phyloP scores from a whole-genome alignment of 2,797 vertebrate genomes.

The Lepus townsendii region DNA sequence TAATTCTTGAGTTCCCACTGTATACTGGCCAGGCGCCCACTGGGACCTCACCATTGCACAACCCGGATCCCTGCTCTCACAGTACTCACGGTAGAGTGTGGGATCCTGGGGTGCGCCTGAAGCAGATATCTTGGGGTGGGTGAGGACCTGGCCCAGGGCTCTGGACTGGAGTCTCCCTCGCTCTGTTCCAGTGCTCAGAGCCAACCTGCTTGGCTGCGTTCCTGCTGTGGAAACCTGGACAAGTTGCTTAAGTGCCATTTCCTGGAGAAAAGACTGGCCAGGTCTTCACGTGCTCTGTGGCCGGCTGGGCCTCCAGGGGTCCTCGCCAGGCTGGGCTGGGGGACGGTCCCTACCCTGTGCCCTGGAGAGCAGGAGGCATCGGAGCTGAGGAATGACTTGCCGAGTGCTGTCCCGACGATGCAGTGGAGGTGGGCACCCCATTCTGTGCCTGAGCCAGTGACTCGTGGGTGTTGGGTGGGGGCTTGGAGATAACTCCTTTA shows the following conservation, averaged over 20 bases:
- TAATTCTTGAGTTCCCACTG: neutral
- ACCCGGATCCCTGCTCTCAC: neutral
- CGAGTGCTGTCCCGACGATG: neutral
- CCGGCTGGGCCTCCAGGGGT: neutral
- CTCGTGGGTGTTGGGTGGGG: neutral
- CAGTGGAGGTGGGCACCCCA: neutral
- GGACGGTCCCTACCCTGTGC: neutral
- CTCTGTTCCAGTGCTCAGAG: conserved; percentile 7
- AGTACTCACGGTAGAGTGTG: neutral
- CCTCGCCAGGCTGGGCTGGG: neutral
- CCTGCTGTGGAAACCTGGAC: conserved; percentile 52
- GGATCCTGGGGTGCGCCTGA: neutral
- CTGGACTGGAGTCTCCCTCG: neutral
- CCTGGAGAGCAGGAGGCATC: neutral
- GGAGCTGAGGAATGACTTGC: neutral
- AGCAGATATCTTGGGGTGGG: neutral
- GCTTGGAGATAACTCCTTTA: neutral
- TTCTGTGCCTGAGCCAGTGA: neutral
- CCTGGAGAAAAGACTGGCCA: neutral
- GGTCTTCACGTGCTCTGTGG: neutral
- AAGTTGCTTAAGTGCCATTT: neutral
- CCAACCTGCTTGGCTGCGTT: conserved; percentile 6
- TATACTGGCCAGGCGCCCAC: neutral
- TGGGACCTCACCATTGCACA: neutral
- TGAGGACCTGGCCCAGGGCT: neutral